These are phyloP conservation scores for Tiliacea aurago DNA, from an alignment of 2,888 invertebrate species.

Conservation along the genomic window DNA sequence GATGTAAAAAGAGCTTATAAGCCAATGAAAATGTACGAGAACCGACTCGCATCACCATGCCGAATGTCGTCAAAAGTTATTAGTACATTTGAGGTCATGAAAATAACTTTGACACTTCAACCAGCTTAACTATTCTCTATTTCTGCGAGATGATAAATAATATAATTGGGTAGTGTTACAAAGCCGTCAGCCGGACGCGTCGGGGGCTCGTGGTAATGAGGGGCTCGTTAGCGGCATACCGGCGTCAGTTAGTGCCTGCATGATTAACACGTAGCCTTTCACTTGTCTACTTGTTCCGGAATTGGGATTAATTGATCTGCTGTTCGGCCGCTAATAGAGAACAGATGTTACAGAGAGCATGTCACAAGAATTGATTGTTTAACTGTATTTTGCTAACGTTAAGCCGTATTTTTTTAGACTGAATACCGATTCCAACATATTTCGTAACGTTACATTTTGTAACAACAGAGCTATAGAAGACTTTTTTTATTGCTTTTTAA, in stretches of 20 bases:
- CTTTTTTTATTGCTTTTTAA: too few species aligned
- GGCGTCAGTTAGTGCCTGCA: constrained; percentile 42
- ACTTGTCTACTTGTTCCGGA: constrained; percentile 26
- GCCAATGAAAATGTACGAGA: neutral
- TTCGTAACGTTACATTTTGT: neutral
- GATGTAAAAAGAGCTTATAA: neutral
- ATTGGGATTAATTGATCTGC: constrained; percentile 19
- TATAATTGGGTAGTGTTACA: constrained; percentile 37
- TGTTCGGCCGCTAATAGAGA: neutral
- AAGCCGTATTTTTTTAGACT: too few species aligned
- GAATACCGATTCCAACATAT: neutral
- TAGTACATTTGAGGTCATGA: neutral
- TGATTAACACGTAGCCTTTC: constrained; percentile 50
- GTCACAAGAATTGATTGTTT: neutral
- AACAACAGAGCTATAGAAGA: neutral
- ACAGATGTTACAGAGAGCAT: neutral
- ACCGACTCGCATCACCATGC: neutral
- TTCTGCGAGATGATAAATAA: constrained; percentile 36
- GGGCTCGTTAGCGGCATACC: constrained; percentile 60
- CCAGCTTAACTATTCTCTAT: constrained; percentile 8
- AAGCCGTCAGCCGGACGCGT: constrained; percentile 25
- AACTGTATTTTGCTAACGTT: neutral
- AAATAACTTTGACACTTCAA: constrained; percentile 12
- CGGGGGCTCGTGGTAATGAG: constrained; percentile 49
- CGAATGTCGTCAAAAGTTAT: neutral